Evolutionary conservation across 1,140 invertebrate species (phyloP).

Genomic region (Cyclina sinensis): DNA sequence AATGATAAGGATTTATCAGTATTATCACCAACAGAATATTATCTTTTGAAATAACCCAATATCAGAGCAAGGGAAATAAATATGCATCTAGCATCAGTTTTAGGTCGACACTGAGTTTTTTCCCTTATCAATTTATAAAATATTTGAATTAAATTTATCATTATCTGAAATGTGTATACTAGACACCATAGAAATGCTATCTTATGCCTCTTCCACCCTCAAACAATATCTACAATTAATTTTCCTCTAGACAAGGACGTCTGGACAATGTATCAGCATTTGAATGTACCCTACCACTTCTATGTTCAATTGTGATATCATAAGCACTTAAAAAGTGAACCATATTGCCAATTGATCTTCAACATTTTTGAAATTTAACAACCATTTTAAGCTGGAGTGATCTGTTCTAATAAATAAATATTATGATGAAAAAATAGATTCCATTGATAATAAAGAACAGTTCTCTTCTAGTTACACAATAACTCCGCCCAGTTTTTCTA

Average conservation of each 20-base stretch:
- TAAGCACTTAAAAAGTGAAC: constrained; percentile 2
- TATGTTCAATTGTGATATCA: no score
- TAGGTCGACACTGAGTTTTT: background rate
- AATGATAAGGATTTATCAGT: background rate
- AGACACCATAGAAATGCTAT: no score
- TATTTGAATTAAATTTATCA: no score
- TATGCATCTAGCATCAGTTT: background rate
- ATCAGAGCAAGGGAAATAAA: background rate
- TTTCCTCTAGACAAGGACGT: no score
- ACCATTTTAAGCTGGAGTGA: no score
- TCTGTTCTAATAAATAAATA: constrained; percentile 61
- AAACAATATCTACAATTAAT: no score
- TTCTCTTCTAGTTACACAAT: constrained; percentile 80
- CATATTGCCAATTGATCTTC: background rate
- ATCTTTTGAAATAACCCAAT: background rate
- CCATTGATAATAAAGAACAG: constrained; percentile 65
- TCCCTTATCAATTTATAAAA: background rate
- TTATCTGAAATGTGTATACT: no score
- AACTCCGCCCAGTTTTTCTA: constrained; percentile 86
- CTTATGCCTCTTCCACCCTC: no score
- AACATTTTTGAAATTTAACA: no score
- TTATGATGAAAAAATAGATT: constrained; percentile 70
- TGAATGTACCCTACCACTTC: no score
- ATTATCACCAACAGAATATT: background rate
- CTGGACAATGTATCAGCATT: no score